A percentile compares a stretch with the other conserved stretches of the same genome.
Conservation (phyloP, 2,888 invertebrate genomes). For the Sesamia inferens region DNA sequence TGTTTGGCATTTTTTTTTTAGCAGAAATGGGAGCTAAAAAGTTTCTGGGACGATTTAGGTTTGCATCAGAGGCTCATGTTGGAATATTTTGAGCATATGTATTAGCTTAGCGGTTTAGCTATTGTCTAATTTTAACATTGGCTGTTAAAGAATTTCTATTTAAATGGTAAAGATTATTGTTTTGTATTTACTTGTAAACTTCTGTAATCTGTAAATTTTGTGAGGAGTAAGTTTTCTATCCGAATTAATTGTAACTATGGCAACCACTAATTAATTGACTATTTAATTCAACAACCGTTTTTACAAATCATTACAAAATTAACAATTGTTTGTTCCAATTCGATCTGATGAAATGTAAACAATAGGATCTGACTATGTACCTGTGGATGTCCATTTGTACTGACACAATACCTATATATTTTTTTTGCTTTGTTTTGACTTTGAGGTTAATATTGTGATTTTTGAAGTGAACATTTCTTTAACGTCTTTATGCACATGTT, state of each 20-base stretch:
- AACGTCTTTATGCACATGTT: too few species aligned
- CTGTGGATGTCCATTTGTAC: not conserved
- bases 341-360: not conserved
- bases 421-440: not conserved
- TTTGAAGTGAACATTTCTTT: not conserved
- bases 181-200: too few species aligned
- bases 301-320: not conserved
- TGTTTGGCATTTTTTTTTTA: slow-evolving; percentile 12
- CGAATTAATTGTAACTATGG: not conserved
- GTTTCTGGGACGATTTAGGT: not conserved
- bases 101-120: not conserved
- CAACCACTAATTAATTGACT: not conserved
- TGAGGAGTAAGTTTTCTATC: not conserved
- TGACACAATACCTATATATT: not conserved
- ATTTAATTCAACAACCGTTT: not conserved
- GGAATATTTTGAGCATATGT: slow-evolving; percentile 1
- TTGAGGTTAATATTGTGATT: not conserved
- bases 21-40: slow-evolving; percentile 1
- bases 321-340: not conserved
- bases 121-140: not conserved
- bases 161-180: not conserved
- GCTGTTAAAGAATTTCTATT: not conserved
- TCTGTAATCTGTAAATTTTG: not conserved
- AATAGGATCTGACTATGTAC: not conserved
- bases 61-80: not conserved